These are phyloP conservation scores for Chrysolina americana DNA, from an alignment of 2,888 invertebrate genomes.

Conservation along the genomic window DNA sequence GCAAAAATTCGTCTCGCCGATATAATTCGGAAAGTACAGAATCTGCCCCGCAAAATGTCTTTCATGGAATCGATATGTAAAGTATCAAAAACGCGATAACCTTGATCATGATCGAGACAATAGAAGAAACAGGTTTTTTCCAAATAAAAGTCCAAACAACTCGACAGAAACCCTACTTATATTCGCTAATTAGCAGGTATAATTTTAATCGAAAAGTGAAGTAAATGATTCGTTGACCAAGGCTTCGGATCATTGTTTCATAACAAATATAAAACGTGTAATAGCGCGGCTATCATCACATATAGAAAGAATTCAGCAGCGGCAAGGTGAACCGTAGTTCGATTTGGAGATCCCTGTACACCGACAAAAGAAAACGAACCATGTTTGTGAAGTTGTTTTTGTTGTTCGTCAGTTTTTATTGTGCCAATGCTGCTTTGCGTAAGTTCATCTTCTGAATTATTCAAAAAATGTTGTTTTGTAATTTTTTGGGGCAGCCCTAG, in stretches of 20 bases:
- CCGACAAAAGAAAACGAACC: background rate
- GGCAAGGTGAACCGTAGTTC: background rate
- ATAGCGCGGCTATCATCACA: background rate
- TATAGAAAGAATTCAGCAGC: background rate
- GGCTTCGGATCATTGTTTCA: background rate
- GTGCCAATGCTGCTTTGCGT: background rate
- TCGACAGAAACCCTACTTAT: background rate
- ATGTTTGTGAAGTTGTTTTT: background rate
- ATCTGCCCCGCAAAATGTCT: background rate
- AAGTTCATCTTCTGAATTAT: background rate
- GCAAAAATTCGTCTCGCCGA: too few species aligned
- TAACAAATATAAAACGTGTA: conserved; percentile 5
- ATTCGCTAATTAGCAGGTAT: background rate
- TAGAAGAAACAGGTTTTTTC: background rate
- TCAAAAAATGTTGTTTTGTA: too few species aligned
- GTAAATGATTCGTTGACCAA: background rate
- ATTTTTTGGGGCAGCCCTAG: background rate
- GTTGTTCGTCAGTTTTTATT: background rate
- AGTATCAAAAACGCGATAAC: background rate
- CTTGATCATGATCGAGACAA: background rate
- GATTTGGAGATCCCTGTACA: background rate
- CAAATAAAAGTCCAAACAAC: background rate
- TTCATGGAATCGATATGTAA: too few species aligned
- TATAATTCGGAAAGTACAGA: background rate
- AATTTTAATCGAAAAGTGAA: background rate